Conservation (phyloP, 2,888 invertebrate genomes). For the Mesorhabditis sp. region DNA sequence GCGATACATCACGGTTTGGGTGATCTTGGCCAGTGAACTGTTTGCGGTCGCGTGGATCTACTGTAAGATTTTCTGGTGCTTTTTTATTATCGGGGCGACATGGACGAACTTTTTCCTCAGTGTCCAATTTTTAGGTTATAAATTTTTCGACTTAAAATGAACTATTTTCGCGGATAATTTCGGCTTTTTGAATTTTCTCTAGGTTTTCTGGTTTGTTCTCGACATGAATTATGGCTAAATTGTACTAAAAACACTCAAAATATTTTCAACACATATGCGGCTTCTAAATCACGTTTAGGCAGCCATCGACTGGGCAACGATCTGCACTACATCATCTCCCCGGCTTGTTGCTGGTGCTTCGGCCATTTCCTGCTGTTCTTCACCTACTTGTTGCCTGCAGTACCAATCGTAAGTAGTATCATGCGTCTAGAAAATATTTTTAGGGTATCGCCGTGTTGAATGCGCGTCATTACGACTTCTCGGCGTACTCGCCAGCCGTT, state of each 20-base stretch:
- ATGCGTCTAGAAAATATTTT: conserved; percentile 5
- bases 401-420: conserved; percentile 47
- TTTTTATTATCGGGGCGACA: no score
- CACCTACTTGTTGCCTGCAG: conserved; percentile 52
- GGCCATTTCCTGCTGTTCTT: conserved; percentile 50
- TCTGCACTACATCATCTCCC: conserved; percentile 46
- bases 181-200: no score
- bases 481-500: conserved; percentile 44
- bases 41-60: conserved; percentile 57
- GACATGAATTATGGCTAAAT: no score
- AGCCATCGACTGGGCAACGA: conserved; percentile 55
- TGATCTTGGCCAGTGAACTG: conserved; percentile 51
- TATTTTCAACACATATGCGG: not conserved
- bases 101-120: no score
- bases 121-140: no score
- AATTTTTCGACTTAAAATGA: no score
- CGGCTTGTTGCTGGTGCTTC: conserved; percentile 50
- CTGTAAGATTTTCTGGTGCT: conserved; percentile 35
- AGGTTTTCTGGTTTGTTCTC: no score
- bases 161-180: no score
- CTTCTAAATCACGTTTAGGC: conserved; percentile 25
- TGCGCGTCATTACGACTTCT: conserved; percentile 47
- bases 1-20: conserved; percentile 51
- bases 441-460: conserved; percentile 50
- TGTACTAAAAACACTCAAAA: not conserved